These are phyloP conservation scores for Hydrozoanthus tunicans DNA, from an alignment of 64 coral and sea anemone genomes.

Conservation along the genomic window DNA sequence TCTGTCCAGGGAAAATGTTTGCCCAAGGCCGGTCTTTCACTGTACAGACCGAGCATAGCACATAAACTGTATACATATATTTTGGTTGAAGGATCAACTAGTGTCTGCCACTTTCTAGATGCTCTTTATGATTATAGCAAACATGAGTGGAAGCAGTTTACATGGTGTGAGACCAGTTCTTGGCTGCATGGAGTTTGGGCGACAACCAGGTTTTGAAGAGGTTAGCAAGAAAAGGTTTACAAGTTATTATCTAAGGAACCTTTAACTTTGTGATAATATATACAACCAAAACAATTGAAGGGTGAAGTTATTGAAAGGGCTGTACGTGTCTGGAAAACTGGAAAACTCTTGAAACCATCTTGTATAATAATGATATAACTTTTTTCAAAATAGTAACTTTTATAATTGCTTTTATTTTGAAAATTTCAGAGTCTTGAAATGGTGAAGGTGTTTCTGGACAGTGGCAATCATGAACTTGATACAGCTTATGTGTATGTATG, in stretches of 20 bases:
- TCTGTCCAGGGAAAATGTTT: no score
- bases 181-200: conserved; percentile 57
- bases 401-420: background rate
- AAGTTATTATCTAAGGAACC: no score
- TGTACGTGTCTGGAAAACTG: no score
- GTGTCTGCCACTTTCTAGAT: background rate
- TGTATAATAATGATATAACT: no score
- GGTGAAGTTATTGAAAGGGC: no score
- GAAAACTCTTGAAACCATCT: no score
- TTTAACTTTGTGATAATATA: no score
- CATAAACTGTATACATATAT: background rate
- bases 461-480: conserved; percentile 51
- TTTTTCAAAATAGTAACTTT: no score
- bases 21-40: no score
- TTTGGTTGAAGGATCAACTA: background rate
- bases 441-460: conserved; percentile 43
- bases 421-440: conserved; percentile 42
- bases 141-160: background rate
- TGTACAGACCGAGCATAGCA: no score
- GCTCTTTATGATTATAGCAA: background rate
- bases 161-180: conserved; percentile 26
- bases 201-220: conserved; percentile 40
- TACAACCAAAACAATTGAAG: no score
- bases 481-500: conserved; percentile 55
- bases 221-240: background rate